Base-by-base conservation (phyloP, 2,113 vertebrate genomes). In the Calonectris borealis region DNA sequence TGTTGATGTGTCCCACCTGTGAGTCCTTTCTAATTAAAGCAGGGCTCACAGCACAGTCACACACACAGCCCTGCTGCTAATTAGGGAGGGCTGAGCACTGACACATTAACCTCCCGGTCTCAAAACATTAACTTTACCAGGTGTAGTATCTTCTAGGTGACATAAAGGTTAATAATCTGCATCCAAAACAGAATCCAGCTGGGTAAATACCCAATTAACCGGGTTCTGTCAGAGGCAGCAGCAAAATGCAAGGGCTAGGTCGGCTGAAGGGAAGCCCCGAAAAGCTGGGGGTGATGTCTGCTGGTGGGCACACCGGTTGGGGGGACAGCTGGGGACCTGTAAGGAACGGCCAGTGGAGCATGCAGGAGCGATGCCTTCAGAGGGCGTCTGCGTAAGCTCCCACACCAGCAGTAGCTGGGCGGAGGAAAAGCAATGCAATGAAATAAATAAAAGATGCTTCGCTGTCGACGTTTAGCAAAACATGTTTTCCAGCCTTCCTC, bases 121-220 rank as follows among this genome's bases (percentile, higher is more conserved):
- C 65, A 4, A 95, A 94, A 93, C 93, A 95, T 95, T 96, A 95
- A 95, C 95, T 97, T 80, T 82, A 96, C 82, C 91, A 83, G 89
- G 89, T 95, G 62, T 94, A 96, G 81, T 94, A 91, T 81, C 89
- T 93, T 96, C 84, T 62, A 79, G 75, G 90, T 90, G 92, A 84
- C 86, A 96, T 95, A 92, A 94, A 97, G 96, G 94, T 95, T 97
- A 97, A 97, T 95, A 97, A 89, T 80, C 89, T 95, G 94, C 84
- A 95, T 93, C 95, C 94, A 95, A 62, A 91, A 70, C 86, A 80
- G 81, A 95, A 75, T 38, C 57, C 81, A 95, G 86, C 91, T 95
- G 10, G 0, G 94, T 93, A 95, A 96, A 96, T 60, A 93, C 31
- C 22, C 87, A 93, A 66, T 96, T 90, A 93, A 85, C 66, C 0